phyloP scores from a whole-genome alignment of 1,140 invertebrate species.

The Caenorhabditis brenneri region DNA sequence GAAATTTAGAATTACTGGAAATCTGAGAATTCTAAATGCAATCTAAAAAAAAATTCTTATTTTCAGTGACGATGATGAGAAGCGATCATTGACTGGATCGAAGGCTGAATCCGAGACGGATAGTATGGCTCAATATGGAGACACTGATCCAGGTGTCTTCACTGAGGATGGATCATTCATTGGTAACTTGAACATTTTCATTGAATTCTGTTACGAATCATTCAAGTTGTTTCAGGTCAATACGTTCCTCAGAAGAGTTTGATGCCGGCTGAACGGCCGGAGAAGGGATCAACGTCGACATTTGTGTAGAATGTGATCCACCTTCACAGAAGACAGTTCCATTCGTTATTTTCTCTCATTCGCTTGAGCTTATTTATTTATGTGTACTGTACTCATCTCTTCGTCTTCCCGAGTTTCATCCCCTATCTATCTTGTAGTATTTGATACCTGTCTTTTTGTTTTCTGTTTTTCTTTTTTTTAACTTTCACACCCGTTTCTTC shows the following conservation, averaged over 20 bases:
- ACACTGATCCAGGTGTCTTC: conserved; percentile 94
- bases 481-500: neutral
- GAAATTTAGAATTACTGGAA: too few relatives aligned
- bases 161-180: conserved; percentile 98
- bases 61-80: conserved; percentile 69
- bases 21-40: neutral
- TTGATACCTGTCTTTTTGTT: neutral
- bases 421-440: conserved; percentile 26
- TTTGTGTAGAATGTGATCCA: conserved; percentile 41
- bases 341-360: neutral
- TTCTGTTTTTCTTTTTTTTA: neutral
- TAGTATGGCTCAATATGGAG: conserved; percentile 96
- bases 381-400: neutral
- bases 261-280: conserved; percentile 46
- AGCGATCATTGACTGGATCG: conserved; percentile 72
- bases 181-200: conserved; percentile 76
- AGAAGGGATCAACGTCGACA: conserved; percentile 48
- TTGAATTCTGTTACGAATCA: conserved; percentile 15
- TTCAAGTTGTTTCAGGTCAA: conserved; percentile 44
- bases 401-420: neutral
- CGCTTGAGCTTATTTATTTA: conserved; percentile 35
- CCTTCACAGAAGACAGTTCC: too few relatives aligned
- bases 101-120: conserved; percentile 89
- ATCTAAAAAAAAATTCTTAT: neutral
- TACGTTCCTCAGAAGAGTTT: conserved; percentile 51